phyloP scores from a whole-genome alignment of 30 jellyfish, hydroid and myxozoan genomes.

The Mastigias papua region DNA sequence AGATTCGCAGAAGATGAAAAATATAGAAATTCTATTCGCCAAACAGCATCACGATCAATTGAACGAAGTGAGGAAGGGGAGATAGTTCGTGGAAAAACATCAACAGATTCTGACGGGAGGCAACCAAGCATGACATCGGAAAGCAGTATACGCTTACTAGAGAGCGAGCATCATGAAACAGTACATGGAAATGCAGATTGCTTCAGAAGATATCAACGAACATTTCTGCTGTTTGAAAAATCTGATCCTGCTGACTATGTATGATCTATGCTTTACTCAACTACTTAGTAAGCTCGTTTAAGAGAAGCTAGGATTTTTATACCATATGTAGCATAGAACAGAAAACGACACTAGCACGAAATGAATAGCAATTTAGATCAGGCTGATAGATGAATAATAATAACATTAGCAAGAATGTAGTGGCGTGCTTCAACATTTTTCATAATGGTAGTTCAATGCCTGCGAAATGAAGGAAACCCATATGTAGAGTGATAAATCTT shows the following conservation, averaged over 20 bases:
- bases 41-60: conserved; percentile 57
- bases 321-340: no score
- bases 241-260: neutral
- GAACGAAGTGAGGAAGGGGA: conserved; percentile 74
- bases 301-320: no score
- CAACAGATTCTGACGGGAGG: conserved; percentile 4
- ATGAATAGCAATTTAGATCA: no score
- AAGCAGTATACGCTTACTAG: neutral
- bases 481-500: no score
- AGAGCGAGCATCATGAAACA: conserved; percentile 1
- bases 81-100: neutral
- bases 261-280: no score
- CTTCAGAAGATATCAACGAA: neutral
- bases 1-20: conserved; percentile 70
- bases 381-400: no score
- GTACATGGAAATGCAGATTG: neutral
- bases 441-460: no score
- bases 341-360: no score
- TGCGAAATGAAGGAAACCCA: no score
- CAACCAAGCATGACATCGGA: conserved; percentile 15
- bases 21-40: conserved; percentile 67
- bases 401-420: no score
- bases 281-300: no score
- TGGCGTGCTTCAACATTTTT: no score
- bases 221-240: neutral